Base-by-base conservation (phyloP, 2,113 vertebrate species). In the Cephalopterus ornatus region DNA sequence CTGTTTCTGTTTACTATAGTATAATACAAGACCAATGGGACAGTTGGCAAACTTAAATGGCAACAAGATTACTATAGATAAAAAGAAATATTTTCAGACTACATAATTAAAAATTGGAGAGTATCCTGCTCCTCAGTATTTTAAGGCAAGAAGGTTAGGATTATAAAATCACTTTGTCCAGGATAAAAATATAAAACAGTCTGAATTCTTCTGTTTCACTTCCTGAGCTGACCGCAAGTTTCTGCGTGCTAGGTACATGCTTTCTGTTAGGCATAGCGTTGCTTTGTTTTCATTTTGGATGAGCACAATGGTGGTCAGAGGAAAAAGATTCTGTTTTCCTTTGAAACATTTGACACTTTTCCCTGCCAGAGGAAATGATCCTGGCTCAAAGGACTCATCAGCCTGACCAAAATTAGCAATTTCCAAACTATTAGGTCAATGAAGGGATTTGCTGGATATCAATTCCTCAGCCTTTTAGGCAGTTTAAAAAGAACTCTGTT, bases 341-440 rank as follows among this genome's bases (percentile, higher is more conserved):
- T 94, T 94, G 90, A 93, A 88, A 32, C 49, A 70, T 93, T 85
- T 95, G 88, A 94, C 92, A 93, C 81, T 78, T 93, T 85, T 83
- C 87, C 70, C 94, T 81, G 47, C 70, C 72, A 90, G 82, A 94
- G 94, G 92, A 97, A 97, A 93, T 79, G 89, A 94, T 96, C 46
- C 41, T 92, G 86, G 66, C 95, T 94, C 89, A 95, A 66, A 94
- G 84, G 73, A 88, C 75, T 95, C 95, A 93, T 94, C 94, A 94
- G 72, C 92, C 91, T 95, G 79, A 93, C 70, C 59, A 92, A 93
- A 78, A 93, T 94, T 94, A 93, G 53, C 27, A 84, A 84, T 96
- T 95, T 94, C 75, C 75, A 95, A 96, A 72, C 81, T 71, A 50
- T 90, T 90, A 90, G 72, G 87, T 80, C 79, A 91, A 90, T 79